Conservation (phyloP, 2,113 vertebrate species). For the Bostrychus sinensis region DNA sequence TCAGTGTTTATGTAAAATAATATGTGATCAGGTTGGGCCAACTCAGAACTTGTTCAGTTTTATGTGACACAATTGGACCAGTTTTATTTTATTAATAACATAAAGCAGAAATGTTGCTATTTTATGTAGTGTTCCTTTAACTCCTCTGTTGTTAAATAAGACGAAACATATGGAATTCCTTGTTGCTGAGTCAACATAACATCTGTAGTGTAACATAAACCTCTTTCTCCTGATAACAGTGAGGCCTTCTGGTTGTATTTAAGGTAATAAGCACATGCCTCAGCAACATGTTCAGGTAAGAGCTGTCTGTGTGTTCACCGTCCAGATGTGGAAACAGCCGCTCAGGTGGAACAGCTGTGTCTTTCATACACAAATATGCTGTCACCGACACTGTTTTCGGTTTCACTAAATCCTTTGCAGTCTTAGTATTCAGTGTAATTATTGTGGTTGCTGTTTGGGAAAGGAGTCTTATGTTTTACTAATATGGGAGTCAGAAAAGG, state of each 20-base stretch:
- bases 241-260: background rate
- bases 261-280: background rate
- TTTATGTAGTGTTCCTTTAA: background rate
- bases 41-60: no score
- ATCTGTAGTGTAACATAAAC: background rate
- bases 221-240: background rate
- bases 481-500: no score
- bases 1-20: no score
- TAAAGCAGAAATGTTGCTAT: no score
- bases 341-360: constrained; percentile 4
- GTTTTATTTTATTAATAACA: no score
- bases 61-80: no score
- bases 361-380: background rate
- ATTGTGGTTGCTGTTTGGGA: no score
- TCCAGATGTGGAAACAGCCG: constrained; percentile 3
- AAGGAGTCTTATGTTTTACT: no score
- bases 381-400: background rate
- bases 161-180: background rate
- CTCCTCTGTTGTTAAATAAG: background rate
- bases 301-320: background rate
- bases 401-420: no score
- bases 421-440: no score
- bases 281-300: background rate
- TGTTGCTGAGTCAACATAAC: background rate
- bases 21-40: no score